Conservation (phyloP, 2,113 vertebrate species). For the Oncorhynchus kisutch region DNA sequence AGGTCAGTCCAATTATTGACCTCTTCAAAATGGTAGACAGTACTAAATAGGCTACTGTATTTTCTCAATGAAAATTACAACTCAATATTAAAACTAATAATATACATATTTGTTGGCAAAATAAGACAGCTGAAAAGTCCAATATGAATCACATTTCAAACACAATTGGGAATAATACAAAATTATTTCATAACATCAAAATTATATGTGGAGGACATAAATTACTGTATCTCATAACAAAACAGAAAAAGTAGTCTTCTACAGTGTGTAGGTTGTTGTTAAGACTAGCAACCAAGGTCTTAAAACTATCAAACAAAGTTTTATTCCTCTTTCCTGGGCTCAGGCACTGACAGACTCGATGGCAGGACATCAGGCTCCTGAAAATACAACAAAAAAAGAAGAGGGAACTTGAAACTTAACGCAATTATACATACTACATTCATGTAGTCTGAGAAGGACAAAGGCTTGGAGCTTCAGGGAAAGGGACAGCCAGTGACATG, state of each 20-base stretch:
- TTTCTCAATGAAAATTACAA: conserved; percentile 57
- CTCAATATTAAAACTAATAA: conserved; percentile 66
- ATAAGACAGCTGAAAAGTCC: conserved; percentile 22
- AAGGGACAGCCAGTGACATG: conserved; percentile 23
- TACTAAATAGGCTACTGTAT: conserved; percentile 34
- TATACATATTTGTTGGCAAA: conserved; percentile 58
- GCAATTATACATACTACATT: neutral
- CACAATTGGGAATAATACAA: conserved; percentile 24
- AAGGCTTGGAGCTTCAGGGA: conserved; percentile 24
- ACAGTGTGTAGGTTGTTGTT: conserved; percentile 32
- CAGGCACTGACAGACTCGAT: conserved; percentile 35
- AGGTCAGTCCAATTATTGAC: conserved; percentile 34
- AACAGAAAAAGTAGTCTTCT: conserved; percentile 4
- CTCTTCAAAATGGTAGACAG: conserved; percentile 28
- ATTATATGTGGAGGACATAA: conserved; percentile 29
- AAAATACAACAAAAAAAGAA: conserved; percentile 19
- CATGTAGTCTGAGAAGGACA: conserved; percentile 29
- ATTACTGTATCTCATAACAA: conserved; percentile 35
- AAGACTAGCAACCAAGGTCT: conserved; percentile 33
- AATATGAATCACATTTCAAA: neutral
- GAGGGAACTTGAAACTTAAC: conserved; percentile 60
- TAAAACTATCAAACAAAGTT: conserved; percentile 10
- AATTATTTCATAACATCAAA: conserved; percentile 19
- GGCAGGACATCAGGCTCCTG: conserved; percentile 37
- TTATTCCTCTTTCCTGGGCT: conserved; percentile 21